Base-by-base conservation (phyloP, 2,888 invertebrate genomes). In the Digitonthophagus gazella region DNA sequence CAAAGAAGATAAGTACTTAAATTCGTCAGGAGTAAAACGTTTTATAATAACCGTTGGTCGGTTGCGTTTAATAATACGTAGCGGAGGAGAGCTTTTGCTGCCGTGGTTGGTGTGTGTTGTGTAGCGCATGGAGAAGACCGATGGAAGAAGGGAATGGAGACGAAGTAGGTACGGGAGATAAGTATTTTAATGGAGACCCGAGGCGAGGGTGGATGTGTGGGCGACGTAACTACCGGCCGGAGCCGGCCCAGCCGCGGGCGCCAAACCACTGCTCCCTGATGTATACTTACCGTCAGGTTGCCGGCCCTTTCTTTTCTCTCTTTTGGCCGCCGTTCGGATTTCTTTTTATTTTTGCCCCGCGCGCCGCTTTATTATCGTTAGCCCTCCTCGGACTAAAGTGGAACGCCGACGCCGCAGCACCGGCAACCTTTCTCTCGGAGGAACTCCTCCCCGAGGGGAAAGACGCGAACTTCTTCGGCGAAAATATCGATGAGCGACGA, bases 191-290 rank as follows among this genome's bases (percentile, higher is more conserved):
- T 77, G 75, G 72, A 68, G 72, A 73, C 75, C 72, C 65, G 71
- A 72, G 76, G 78, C 76, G 77, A 78, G 78, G 78, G 78, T 78
- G 78, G 76, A 74, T 78, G 78, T 77, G 79, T 79, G 76, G 79
- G 78, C 78, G 78, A 76, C 75, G 76, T 76, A 78, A 79, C 78
- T 79, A 79, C 79, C 76, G 77, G 11, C 75, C 74, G 74, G 76
- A 76, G 77, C 76, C 71, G 73, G 76, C 74, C 74, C 74, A 72
- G 78, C 78, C 75, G 64, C 72, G 54, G 73, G 78, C 71, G 63
- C 68, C 72, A 74, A 73, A 74, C 73, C 75, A 76, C 73, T 72
- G 78, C 79, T 79, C 77, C 78, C 78, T 79, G 77, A 74, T 74
- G 70, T 73, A 73, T 78, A 78, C 77, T 78, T 78, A 77, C 77